A percentile compares a stretch with the other conserved stretches of the same genome.
phyloP scores from a whole-genome alignment of 2,888 invertebrate genomes.

The Melanostoma mellinum region DNA sequence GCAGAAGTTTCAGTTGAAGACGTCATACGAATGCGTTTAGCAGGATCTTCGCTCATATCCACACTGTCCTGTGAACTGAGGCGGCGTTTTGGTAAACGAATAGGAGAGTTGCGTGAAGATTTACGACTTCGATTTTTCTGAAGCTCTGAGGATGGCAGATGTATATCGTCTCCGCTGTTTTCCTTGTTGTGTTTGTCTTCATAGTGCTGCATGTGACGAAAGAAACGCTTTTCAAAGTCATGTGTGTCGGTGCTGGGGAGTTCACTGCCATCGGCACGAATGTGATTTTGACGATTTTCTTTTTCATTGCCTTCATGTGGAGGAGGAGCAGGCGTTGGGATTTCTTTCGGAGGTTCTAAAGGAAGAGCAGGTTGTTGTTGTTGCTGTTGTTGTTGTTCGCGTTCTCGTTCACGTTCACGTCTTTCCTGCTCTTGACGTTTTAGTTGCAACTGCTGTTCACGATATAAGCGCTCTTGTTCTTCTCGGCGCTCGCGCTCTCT shows the following conservation, averaged over 20 bases:
- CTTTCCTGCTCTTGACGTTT: constrained; percentile 78
- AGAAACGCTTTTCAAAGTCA: constrained; percentile 66
- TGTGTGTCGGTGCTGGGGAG: constrained; percentile 28
- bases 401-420: constrained; percentile 75
- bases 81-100: constrained; percentile 85
- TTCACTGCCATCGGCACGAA: constrained; percentile 67
- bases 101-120: constrained; percentile 79
- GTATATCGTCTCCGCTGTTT: constrained; percentile 72
- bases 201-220: constrained; percentile 73
- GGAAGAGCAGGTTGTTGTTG: constrained; percentile 81
- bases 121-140: constrained; percentile 77
- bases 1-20: constrained; percentile 60
- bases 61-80: constrained; percentile 89
- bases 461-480: constrained; percentile 75
- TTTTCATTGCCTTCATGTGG: constrained; percentile 59
- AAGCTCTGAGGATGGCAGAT: constrained; percentile 40
- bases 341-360: constrained; percentile 49
- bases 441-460: constrained; percentile 73
- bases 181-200: constrained; percentile 76
- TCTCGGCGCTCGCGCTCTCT: constrained; percentile 77
- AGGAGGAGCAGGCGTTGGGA: constrained; percentile 28
- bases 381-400: constrained; percentile 78
- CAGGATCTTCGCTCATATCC: constrained; percentile 78
- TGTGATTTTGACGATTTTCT: constrained; percentile 65
- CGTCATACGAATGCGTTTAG: constrained; percentile 79